phyloP scores from a whole-genome alignment of 2,888 invertebrate genomes.

The Ichneumoninae sp. region DNA sequence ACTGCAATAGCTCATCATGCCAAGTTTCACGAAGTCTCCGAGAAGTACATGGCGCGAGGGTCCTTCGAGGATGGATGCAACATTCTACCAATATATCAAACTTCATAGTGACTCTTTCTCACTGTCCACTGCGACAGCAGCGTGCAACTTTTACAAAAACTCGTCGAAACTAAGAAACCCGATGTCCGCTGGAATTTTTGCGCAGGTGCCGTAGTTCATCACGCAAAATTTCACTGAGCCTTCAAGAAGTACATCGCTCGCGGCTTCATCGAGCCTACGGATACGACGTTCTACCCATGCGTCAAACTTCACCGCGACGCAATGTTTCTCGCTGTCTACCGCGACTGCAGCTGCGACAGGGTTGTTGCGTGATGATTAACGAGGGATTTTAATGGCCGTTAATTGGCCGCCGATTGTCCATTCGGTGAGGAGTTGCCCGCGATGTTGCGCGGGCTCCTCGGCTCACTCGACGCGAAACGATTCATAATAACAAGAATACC shows the following conservation, averaged over 20 bases:
- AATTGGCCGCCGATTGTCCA: conserved; percentile 61
- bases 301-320: conserved; percentile 49
- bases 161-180: neutral
- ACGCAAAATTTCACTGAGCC: neutral
- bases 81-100: conserved; percentile 52
- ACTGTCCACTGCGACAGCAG: conserved; percentile 25
- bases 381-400: conserved; percentile 60
- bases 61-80: neutral
- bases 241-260: neutral
- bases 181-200: neutral
- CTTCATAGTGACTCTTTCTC: conserved; percentile 36
- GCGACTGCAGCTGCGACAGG: conserved; percentile 22
- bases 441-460: conserved; percentile 20
- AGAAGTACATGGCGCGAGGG: neutral
- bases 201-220: neutral
- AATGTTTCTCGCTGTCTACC: conserved; percentile 40
- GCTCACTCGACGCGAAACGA: conserved; percentile 26
- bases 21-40: neutral
- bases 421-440: conserved; percentile 44
- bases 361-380: conserved; percentile 56
- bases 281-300: conserved; percentile 35
- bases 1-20: neutral
- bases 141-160: neutral
- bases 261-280: neutral
- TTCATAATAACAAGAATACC: conserved; percentile 52